Conservation (phyloP, 2,888 invertebrate genomes). For the Bruchidius siliquastri region DNA sequence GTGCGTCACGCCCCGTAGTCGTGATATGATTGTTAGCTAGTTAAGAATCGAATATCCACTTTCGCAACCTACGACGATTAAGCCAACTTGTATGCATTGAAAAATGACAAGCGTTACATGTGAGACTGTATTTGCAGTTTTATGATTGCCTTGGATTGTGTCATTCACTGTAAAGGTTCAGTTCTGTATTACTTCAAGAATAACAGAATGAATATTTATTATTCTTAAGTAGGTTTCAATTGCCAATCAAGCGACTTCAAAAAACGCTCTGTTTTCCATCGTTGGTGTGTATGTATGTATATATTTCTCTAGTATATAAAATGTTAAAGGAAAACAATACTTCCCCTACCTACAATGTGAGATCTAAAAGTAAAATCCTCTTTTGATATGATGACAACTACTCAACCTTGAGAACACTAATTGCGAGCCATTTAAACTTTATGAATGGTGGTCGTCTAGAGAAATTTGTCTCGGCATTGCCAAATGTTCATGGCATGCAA, state of each 20-base stretch:
- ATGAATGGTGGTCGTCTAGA: background rate
- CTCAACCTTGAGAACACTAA: background rate
- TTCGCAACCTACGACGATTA: background rate
- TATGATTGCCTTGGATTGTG: background rate
- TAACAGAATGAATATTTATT: no score
- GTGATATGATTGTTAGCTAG: slow-evolving; percentile 39
- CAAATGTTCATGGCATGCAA: background rate
- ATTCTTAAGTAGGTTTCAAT: no score
- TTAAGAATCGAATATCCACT: slow-evolving; percentile 10
- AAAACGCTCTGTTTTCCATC: no score
- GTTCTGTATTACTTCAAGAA: background rate
- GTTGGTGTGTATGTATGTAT: no score
- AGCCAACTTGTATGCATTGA: background rate
- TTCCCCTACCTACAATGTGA: no score
- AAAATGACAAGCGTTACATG: background rate
- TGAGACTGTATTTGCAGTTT: background rate
- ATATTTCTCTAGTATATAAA: no score
- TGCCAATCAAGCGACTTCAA: no score
- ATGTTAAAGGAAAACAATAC: no score
- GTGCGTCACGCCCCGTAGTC: slow-evolving; percentile 39
- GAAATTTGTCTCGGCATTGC: background rate
- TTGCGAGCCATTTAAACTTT: background rate
- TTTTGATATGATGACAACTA: background rate
- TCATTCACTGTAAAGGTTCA: background rate
- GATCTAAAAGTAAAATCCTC: background rate